A percentile compares a stretch with the other conserved stretches of the same genome.
These are phyloP conservation scores for Drosophila bunnanda DNA, from an alignment of 2,888 invertebrate genomes.

Conservation along the genomic window DNA sequence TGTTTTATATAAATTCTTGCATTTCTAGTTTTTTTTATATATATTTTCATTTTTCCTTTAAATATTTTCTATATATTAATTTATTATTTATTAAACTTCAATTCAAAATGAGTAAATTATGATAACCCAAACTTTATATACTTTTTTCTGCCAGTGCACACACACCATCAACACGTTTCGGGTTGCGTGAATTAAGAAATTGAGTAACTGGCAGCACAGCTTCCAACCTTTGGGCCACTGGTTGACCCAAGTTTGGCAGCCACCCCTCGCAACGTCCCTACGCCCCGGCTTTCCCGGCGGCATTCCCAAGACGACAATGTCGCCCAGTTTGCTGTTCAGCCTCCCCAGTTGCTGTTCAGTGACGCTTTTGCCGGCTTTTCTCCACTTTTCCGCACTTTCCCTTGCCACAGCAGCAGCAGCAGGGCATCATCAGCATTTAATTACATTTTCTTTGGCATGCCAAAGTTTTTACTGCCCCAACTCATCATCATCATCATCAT, in stretches of 20 bases:
- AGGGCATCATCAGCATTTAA: conserved; percentile 68
- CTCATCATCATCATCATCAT: conserved; percentile 37
- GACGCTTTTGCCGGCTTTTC: conserved; percentile 12
- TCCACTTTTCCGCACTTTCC: conserved; percentile 2
- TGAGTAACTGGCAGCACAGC: conserved; percentile 62
- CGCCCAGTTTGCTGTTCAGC: conserved; percentile 38
- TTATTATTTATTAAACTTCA: too few relatives aligned
- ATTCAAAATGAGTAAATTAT: too few relatives aligned
- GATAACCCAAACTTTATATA: too few relatives aligned
- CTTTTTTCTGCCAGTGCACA: conserved; percentile 3
- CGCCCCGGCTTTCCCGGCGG: conserved; percentile 7
- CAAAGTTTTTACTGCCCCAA: conserved; percentile 42
- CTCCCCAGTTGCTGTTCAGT: conserved; percentile 32
- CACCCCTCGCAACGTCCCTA: conserved; percentile 1
- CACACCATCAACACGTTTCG: conserved; percentile 66
- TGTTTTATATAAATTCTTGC: background rate
- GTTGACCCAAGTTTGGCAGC: conserved; percentile 26
- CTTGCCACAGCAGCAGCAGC: conserved; percentile 32
- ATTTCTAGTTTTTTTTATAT: background rate
- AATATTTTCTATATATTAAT: background rate
- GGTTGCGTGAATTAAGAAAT: conserved; percentile 74
- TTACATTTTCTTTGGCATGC: conserved; percentile 62
- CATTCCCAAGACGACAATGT: conserved; percentile 65
- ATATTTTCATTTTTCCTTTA: background rate
- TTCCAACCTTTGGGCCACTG: conserved; percentile 29